Evolutionary conservation across 2,888 invertebrate genomes (phyloP).

Genomic region (Tenthredo livida): DNA sequence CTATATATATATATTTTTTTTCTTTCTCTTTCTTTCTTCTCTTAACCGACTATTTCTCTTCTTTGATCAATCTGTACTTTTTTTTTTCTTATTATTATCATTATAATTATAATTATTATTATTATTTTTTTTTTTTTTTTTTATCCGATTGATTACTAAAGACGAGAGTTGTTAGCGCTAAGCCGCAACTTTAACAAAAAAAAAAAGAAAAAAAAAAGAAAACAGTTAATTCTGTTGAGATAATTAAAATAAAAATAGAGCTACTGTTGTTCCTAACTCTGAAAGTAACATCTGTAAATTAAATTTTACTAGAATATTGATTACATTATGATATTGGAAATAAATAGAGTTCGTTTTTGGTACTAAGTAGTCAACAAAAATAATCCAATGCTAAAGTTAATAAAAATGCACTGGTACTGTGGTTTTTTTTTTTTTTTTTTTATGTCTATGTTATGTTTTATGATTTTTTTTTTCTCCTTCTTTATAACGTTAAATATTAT

Average conservation of each 20-base stretch:
- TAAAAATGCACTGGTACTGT: constrained; percentile 7
- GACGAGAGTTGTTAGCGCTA: constrained; percentile 11
- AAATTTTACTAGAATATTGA: not conserved
- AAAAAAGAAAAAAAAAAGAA: too few relatives aligned
- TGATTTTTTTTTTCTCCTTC: not conserved
- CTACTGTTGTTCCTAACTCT: constrained; percentile 58
- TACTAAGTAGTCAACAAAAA: constrained; percentile 60
- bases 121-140: not conserved
- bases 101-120: not conserved
- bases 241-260: not conserved
- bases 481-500: constrained; percentile 34
- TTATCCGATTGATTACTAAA: constrained; percentile 11
- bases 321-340: not conserved
- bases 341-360: constrained; percentile 54
- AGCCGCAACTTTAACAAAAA: not conserved
- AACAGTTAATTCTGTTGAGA: not conserved
- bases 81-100: not conserved
- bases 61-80: not conserved
- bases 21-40: not conserved
- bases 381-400: constrained; percentile 40
- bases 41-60: not conserved
- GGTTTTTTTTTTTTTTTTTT: not conserved
- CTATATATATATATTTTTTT: not conserved
- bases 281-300: constrained; percentile 45
- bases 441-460: not conserved